phyloP scores from a whole-genome alignment of 2,797 vertebrate species.

The Falco cherrug region DNA sequence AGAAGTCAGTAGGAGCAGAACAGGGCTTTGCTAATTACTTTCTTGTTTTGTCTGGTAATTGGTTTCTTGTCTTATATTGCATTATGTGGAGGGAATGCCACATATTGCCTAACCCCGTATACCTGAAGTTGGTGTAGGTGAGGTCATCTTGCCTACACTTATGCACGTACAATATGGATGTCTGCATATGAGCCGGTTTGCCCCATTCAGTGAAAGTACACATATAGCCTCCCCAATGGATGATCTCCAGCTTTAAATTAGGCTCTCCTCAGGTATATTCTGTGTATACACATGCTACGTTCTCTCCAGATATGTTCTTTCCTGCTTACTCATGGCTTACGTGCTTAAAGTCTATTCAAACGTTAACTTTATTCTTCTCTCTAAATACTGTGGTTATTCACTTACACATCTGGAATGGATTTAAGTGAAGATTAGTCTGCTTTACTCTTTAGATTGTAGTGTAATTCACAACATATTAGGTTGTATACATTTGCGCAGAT shows the following conservation, averaged over 20 bases:
- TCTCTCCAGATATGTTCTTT: conserved; percentile 21
- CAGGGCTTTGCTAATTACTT: background rate
- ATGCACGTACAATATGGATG: background rate
- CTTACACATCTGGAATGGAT: conserved; percentile 61
- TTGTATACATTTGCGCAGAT: conserved; percentile 44
- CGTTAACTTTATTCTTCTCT: conserved; percentile 40
- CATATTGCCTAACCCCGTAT: background rate
- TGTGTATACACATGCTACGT: rapidly evolving
- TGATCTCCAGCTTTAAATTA: background rate
- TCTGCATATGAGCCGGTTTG: background rate
- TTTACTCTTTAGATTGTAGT: conserved; percentile 15
- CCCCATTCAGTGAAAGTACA: background rate
- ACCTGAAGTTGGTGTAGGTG: background rate
- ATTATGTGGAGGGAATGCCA: background rate
- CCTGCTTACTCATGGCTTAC: conserved; percentile 22
- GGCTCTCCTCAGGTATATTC: conserved; percentile 3
- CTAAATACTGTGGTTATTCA: conserved; percentile 29
- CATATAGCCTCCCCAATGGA: background rate
- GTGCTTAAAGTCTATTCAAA: conserved; percentile 21
- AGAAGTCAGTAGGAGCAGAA: conserved; percentile 29
- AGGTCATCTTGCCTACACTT: background rate
- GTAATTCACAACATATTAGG: conserved; percentile 66
- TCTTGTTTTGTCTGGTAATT: background rate
- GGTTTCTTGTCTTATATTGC: background rate
- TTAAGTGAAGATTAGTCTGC: conserved; percentile 28